Evolutionary conservation across 1,140 invertebrate species (phyloP), one percentile per base, ranked within the genome.

Genomic region (Vanessa atalanta): DNA sequence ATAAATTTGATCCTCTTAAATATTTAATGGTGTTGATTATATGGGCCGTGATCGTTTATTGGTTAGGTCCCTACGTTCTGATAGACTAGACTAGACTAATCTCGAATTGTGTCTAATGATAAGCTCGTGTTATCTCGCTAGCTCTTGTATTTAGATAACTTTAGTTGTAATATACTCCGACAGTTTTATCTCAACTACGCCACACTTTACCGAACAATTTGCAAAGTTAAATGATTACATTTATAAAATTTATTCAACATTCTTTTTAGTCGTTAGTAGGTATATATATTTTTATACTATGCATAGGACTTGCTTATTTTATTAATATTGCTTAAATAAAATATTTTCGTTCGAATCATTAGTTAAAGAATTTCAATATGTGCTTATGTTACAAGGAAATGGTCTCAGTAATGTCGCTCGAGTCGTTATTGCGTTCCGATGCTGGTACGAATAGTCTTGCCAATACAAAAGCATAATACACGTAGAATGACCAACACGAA

Each of bases 141-240:
- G 11, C n/a, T 20, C 65, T 67, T 67, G 16, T 57, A 67, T 55
- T 51, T 53, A 26, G 23, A 51, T 66, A 23, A 31, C n/a, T 66
- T 66, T 7, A 53, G n/a, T 66, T n/a, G 47, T 65, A 65, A 65
- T 66, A 37, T 14, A 16, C 11, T 51, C 12, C 15, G 65, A 55
- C 23, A 53, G 26, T 66, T 66, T 66, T 66, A 66, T 66, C 65
- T 66, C 20, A 53, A 66, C 65, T 53, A 37, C 65, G 16, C 11
- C 65, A 26, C n/a, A 66, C 13, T 66, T 66, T 51, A 26, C 47
- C 20, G 31, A 31, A 43, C 65, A 26, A n/a, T 47, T 47, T 23
- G 63, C 63, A 43, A 65, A 47, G 63, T 65, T 57, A 60, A 11
- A 26, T 60, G 11, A 57, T 23, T 57, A 23, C 1, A 57, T 57